phyloP scores from a whole-genome alignment of 2,888 invertebrate genomes.

The Dasypogon diadema region DNA sequence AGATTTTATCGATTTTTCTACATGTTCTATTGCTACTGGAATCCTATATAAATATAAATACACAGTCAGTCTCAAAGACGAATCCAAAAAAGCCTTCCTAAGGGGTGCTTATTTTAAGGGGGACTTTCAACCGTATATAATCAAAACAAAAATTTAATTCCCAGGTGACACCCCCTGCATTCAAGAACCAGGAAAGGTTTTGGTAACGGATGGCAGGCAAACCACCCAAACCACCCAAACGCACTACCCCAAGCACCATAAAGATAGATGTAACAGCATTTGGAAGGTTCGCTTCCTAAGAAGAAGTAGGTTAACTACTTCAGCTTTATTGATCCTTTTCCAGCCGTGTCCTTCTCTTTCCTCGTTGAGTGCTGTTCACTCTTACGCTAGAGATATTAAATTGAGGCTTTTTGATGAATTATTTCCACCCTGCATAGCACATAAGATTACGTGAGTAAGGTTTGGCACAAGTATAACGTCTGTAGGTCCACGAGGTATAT shows the following conservation, averaged over 20 bases:
- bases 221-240: not conserved
- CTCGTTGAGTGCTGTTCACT: conserved; percentile 13
- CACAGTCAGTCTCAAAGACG: not conserved
- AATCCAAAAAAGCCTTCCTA: not conserved
- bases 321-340: conserved; percentile 55
- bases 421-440: conserved; percentile 33
- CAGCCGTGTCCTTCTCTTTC: conserved; percentile 29
- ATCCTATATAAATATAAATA: conserved; percentile 25
- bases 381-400: conserved; percentile 37
- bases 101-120: conserved; percentile 3
- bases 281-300: conserved; percentile 44
- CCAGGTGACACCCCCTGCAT: not conserved
- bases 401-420: conserved; percentile 48
- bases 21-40: conserved; percentile 51
- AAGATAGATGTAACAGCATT: conserved; percentile 49
- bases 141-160: conserved; percentile 24
- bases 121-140: conserved; percentile 8
- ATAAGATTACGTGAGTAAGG: conserved; percentile 35
- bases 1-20: conserved; percentile 58
- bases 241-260: conserved; percentile 45
- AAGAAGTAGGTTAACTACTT: conserved; percentile 55
- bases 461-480: conserved; percentile 17
- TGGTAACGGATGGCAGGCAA: not conserved
- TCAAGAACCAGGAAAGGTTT: not conserved
- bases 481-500: not conserved